These are phyloP conservation scores for Calameuta idolon DNA, from an alignment of 2,888 invertebrate species.

Conservation along the genomic window DNA sequence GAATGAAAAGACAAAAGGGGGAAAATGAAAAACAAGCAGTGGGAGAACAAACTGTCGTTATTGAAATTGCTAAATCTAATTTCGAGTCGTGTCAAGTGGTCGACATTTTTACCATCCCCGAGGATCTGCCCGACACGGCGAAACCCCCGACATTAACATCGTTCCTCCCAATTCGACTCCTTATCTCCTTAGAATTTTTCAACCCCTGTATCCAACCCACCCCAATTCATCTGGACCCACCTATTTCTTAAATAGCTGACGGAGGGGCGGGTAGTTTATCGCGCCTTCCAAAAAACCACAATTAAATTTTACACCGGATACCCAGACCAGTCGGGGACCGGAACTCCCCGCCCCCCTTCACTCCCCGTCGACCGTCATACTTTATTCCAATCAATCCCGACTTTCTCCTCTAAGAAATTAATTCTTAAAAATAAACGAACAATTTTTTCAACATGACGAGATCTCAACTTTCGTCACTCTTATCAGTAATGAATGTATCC, in stretches of 20 bases:
- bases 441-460: background rate
- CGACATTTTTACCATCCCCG: background rate
- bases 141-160: background rate
- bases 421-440: background rate
- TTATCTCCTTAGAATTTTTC: background rate
- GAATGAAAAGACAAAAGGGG: conserved; percentile 1
- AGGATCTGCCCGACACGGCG: background rate
- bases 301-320: background rate
- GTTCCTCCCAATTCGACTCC: background rate
- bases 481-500: background rate
- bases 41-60: conserved; percentile 6
- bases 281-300: background rate
- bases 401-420: background rate
- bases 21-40: conserved; percentile 11
- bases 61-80: conserved; percentile 16
- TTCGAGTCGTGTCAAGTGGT: conserved; percentile 3
- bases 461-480: background rate
- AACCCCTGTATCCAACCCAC: background rate
- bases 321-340: background rate
- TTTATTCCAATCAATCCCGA: background rate
- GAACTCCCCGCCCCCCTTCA: too few relatives aligned
- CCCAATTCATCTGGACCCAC: background rate
- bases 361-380: too few relatives aligned
- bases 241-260: background rate
- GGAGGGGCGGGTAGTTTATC: background rate